Base-by-base conservation (phyloP, 2,113 vertebrate species). In the Pomatostomus ruficeps region DNA sequence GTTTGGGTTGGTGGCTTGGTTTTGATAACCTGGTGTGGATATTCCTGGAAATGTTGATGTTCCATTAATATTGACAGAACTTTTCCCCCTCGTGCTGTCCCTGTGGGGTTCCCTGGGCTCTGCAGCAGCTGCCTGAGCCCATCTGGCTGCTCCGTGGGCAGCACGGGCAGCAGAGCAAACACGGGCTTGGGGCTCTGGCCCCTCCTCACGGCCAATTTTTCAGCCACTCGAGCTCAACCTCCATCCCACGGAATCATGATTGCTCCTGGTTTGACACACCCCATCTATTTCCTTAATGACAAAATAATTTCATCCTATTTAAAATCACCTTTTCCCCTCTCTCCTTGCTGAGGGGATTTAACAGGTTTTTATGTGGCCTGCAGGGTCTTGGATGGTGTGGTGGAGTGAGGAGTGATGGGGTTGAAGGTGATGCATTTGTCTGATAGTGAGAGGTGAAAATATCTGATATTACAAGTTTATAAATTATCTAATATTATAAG, bases 231-330 rank as follows among this genome's bases (percentile, higher is more conserved):
- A 84, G 61, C 93, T 95, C 89, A 82, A 51, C 40, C n/a, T 85
- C 55, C n/a, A 5, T 11, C 78, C 73, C 26, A 6, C 6, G 7
- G 25, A 12, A 11, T 48, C 4, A 23, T 40, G 62, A 9, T 76
- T 67, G 8, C 48, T 91, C 66, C 63, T 14, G 26, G 7, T 43
- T 75, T 75, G 79, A 73, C 83, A 45, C 83, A 13, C 73, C 20
- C 38, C 54, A 67, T 82, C 75, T 73, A 17, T 81, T 85, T 61
- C 49, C 54, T 89, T 89, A 92, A 93, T 67, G 86, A 79, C 55
- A 67, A 73, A 51, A 72, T 76, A 91, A 81, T 84, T 75, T 52
- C 42, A 7, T 43, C 45, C 70, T 14, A 2, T 42, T 78, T 52
- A 20, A 51, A 83, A 42, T 6, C 36, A 14, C 58, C 12, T 35